These are phyloP conservation scores for Osmoderma eremita DNA, from an alignment of 2,888 invertebrate genomes.

Conservation along the genomic window DNA sequence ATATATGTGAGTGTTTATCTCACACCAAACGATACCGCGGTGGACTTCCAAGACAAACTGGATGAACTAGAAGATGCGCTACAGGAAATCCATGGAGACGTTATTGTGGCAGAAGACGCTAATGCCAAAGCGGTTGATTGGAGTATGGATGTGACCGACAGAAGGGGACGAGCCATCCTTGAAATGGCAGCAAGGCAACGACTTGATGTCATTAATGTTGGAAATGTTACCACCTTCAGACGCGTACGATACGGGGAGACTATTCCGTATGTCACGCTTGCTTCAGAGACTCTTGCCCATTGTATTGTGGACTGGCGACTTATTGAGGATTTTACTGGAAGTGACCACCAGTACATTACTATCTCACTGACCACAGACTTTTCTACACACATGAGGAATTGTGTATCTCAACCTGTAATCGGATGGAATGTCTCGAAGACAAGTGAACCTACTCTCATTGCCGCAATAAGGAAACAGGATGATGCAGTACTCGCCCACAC, in stretches of 20 bases:
- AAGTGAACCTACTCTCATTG: too few relatives aligned
- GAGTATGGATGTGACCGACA: neutral
- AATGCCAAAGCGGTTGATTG: slow-evolving; percentile 6
- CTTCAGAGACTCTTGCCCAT: neutral
- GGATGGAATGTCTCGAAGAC: too few relatives aligned
- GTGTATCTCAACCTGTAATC: too few relatives aligned
- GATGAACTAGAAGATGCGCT: slow-evolving; percentile 10
- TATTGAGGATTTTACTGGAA: slow-evolving; percentile 15
- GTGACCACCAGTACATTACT: slow-evolving; percentile 13
- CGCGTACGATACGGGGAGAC: slow-evolving; percentile 13
- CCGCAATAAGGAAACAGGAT: too few relatives aligned
- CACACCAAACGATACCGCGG: slow-evolving; percentile 18
- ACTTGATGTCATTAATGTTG: neutral
- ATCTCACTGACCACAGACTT: neutral
- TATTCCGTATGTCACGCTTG: slow-evolving; percentile 3
- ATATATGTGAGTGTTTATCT: slow-evolving; percentile 5
- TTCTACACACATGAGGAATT: too few relatives aligned
- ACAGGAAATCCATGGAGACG: neutral
- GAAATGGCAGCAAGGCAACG: slow-evolving; percentile 2
- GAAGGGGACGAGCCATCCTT: neutral
- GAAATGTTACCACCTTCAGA: neutral
- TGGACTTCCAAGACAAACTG: slow-evolving; percentile 6
- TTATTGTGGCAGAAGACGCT: neutral
- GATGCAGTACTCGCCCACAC: too few relatives aligned
- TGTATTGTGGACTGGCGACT: neutral